These are phyloP conservation scores for Pollenia griseotomentosa DNA, from an alignment of 2,888 invertebrate genomes.

Conservation along the genomic window DNA sequence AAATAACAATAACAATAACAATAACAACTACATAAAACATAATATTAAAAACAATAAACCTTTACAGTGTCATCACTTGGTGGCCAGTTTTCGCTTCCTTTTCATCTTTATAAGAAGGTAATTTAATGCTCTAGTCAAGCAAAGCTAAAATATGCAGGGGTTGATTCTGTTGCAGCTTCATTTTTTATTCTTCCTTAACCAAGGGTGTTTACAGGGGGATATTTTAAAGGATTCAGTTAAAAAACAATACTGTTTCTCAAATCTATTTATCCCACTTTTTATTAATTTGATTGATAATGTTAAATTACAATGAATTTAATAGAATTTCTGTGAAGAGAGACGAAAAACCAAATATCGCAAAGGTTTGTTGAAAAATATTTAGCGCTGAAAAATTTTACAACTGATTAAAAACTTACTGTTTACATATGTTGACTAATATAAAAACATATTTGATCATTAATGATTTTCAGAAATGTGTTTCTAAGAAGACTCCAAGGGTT, in stretches of 20 bases:
- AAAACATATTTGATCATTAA: no score
- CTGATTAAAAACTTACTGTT: no score
- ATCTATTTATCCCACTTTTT: slow-evolving; percentile 11
- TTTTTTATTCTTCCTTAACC: not conserved
- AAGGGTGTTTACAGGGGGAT: slow-evolving; percentile 18
- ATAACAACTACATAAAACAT: slow-evolving; percentile 19
- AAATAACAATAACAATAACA: slow-evolving; percentile 19
- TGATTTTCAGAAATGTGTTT: no score
- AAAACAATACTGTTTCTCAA: slow-evolving; percentile 23
- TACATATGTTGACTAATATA: no score
- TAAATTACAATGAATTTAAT: slow-evolving; percentile 9
- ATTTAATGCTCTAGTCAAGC: slow-evolving; percentile 16
- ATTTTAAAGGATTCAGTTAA: slow-evolving; percentile 49
- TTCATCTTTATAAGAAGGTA: slow-evolving; percentile 20
- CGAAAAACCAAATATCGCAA: not conserved
- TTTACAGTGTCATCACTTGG: slow-evolving; percentile 54
- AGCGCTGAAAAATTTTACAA: no score
- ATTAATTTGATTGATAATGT: slow-evolving; percentile 56
- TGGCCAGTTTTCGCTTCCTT: slow-evolving; percentile 23
- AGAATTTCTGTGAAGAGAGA: not conserved
- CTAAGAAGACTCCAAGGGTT: no score
- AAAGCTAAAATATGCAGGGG: slow-evolving; percentile 32
- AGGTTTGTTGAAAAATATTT: no score
- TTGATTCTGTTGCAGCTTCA: slow-evolving; percentile 23
- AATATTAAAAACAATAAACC: slow-evolving; percentile 28